phyloP scores from a whole-genome alignment of 2,797 vertebrate species.

The Amblyopsis hoosieri region DNA sequence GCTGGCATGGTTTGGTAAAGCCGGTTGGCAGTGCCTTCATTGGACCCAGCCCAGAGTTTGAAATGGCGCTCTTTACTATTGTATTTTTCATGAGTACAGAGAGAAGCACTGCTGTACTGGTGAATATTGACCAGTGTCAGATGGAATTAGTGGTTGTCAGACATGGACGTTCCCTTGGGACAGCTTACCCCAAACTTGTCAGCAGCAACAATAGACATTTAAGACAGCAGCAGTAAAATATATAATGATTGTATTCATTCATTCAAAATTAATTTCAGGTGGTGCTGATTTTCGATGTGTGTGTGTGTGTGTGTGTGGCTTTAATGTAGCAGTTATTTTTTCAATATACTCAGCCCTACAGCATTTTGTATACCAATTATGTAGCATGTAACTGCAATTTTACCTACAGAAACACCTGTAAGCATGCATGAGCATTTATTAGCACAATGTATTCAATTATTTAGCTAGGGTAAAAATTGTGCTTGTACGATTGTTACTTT shows the following conservation, averaged over 20 bases:
- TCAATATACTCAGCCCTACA: background rate
- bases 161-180: slow-evolving; percentile 79
- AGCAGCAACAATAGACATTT: slow-evolving; percentile 75
- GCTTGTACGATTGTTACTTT: background rate
- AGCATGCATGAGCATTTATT: background rate
- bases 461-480: background rate
- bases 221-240: slow-evolving; percentile 10
- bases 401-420: background rate
- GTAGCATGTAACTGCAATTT: background rate
- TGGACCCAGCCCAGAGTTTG: slow-evolving; percentile 86
- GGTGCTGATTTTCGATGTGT: background rate
- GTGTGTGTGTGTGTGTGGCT: no score
- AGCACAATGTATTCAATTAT: background rate
- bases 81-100: slow-evolving; percentile 80
- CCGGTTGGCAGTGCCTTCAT: slow-evolving; percentile 81
- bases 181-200: slow-evolving; percentile 83
- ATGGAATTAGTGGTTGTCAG: slow-evolving; percentile 78
- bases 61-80: slow-evolving; percentile 85
- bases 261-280: background rate
- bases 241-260: slow-evolving; percentile 16
- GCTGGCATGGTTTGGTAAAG: slow-evolving; percentile 82
- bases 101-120: slow-evolving; percentile 70
- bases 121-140: slow-evolving; percentile 81
- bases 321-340: no score
- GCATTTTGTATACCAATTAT: background rate